Evolutionary conservation across 2,797 vertebrate genomes (phyloP).

Genomic region (Tamandua tetradactyla): DNA sequence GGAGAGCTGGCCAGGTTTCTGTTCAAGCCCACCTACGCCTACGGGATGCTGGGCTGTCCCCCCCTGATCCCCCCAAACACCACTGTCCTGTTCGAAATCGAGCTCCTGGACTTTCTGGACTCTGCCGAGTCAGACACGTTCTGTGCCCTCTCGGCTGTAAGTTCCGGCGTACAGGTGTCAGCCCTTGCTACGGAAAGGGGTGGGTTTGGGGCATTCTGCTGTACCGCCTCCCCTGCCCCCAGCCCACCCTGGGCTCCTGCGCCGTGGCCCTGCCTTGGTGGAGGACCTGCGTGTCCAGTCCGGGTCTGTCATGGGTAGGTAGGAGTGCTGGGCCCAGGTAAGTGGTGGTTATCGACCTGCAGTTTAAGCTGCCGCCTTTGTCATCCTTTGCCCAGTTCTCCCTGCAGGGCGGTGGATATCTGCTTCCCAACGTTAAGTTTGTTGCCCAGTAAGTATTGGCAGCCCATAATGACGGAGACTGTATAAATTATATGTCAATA

Average conservation of each 20-base stretch:
- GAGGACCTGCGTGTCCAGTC: not conserved
- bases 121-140: slow-evolving; percentile 90
- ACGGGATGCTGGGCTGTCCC: slow-evolving; percentile 91
- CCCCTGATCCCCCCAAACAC: slow-evolving; percentile 90
- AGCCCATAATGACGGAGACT: not conserved
- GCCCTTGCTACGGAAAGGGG: not conserved
- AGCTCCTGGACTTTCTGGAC: slow-evolving; percentile 93
- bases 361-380: not conserved
- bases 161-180: slow-evolving; percentile 48
- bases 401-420: not conserved
- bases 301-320: not conserved
- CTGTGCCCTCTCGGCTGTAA: slow-evolving; percentile 87
- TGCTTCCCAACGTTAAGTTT: not conserved
- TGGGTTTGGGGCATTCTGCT: not conserved
- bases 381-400: not conserved
- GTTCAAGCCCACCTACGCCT: slow-evolving; percentile 90
- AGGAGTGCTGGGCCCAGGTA: not conserved
- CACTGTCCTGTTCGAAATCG: slow-evolving; percentile 91
- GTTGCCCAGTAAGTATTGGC: not conserved
- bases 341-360: not conserved
- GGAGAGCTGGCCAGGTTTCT: slow-evolving; percentile 93
- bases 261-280: fast-evolving
- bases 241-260: not conserved
- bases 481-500: fast-evolving
- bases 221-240: not conserved